Percentiles rank a stretch among this genome's conserved stretches.
These are phyloP conservation scores for Cossypha caffra DNA, from an alignment of 2,797 vertebrate genomes.

Conservation along the genomic window DNA sequence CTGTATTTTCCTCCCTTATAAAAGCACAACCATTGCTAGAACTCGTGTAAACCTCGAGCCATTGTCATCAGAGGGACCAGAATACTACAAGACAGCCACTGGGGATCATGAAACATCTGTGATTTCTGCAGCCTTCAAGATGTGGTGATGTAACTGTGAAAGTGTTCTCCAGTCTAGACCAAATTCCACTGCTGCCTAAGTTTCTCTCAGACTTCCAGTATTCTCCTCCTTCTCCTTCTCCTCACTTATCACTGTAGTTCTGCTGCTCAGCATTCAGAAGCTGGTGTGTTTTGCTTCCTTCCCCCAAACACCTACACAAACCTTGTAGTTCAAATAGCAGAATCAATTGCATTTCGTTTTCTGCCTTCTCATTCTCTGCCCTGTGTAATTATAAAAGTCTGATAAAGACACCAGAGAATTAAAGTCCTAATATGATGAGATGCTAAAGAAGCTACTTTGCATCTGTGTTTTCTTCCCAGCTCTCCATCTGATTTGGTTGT, in stretches of 20 bases:
- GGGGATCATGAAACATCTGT: not conserved
- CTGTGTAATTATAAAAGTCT: conserved; percentile 15
- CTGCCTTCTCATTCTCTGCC: not conserved
- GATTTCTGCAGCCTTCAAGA: not conserved
- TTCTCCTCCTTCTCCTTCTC: not conserved
- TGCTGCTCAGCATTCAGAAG: not conserved
- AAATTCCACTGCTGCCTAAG: not conserved
- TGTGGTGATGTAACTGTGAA: not conserved
- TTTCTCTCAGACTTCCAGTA: not conserved
- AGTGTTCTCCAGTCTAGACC: not conserved
- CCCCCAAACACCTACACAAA: not conserved
- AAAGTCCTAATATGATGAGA: not conserved
- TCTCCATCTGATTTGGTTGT: conserved; percentile 6
- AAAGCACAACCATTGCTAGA: not conserved
- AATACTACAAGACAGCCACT: not conserved
- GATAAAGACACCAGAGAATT: conserved; percentile 31
- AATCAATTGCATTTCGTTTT: conserved; percentile 21
- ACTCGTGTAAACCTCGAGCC: not conserved
- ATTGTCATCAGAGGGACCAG: not conserved
- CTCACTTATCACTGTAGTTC: not conserved
- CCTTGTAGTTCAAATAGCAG: not conserved
- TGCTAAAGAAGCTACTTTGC: conserved; percentile 38
- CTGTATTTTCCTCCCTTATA: not conserved
- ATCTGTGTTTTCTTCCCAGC: conserved; percentile 18
- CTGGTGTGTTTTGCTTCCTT: not conserved